These are phyloP conservation scores for Allacma fusca DNA, from an alignment of 2,888 invertebrate genomes.

Conservation along the genomic window DNA sequence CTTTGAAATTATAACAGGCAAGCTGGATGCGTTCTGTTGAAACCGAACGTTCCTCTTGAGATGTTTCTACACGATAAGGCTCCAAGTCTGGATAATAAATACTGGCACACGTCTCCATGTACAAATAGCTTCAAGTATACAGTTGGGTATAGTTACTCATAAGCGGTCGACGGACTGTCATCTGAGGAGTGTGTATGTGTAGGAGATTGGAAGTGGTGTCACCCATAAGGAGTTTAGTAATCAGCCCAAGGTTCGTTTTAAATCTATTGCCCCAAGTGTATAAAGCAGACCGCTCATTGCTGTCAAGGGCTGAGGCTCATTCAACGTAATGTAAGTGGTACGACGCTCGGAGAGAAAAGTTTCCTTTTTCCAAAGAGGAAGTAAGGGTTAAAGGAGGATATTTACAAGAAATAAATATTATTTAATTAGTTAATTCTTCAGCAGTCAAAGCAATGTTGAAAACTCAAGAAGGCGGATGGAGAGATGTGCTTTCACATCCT, in stretches of 20 bases:
- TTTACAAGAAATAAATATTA: constrained; percentile 23
- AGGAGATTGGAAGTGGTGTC: no score
- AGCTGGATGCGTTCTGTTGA: not conserved
- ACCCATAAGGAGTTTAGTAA: no score
- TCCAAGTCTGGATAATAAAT: not conserved
- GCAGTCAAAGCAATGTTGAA: not conserved
- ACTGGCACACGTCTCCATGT: not conserved
- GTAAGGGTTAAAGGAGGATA: constrained; percentile 19
- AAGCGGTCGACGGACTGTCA: no score
- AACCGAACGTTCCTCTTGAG: no score
- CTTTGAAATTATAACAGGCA: constrained; percentile 3
- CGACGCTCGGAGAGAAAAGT: no score
- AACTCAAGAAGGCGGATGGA: not conserved
- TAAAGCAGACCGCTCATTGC: not conserved
- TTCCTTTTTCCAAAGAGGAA: no score
- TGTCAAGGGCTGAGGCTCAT: no score
- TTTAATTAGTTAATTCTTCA: constrained; percentile 18
- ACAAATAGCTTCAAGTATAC: no score
- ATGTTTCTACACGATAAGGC: not conserved
- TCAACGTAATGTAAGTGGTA: no score
- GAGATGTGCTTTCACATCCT: not conserved
- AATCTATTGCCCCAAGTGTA: not conserved
- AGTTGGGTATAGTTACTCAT: no score
- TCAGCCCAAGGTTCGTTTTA: no score
- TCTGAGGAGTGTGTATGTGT: no score